phyloP scores from a whole-genome alignment of 2,797 vertebrate species.

The Cryptoprocta ferox region DNA sequence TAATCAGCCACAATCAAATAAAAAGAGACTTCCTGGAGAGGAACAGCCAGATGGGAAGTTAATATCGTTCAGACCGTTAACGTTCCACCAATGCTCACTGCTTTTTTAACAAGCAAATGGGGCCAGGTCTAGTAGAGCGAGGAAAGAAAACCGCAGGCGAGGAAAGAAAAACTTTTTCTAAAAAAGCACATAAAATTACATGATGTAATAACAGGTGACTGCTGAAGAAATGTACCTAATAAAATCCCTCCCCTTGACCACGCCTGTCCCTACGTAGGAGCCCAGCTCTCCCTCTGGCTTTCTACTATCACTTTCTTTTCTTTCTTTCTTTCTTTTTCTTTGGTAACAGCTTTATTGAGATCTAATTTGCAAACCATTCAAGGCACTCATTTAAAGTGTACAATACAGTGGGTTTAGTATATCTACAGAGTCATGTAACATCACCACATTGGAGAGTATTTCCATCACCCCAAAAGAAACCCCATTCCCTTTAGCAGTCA shows the following conservation, averaged over 20 bases:
- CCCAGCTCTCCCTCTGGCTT: background rate
- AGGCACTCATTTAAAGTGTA: background rate
- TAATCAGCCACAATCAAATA: constrained; percentile 66
- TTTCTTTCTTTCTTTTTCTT: background rate
- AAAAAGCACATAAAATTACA: background rate
- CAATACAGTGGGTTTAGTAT: background rate
- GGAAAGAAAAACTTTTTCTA: too few relatives aligned
- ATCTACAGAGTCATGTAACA: background rate
- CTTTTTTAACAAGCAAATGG: constrained; percentile 46
- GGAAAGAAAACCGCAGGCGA: constrained; percentile 20
- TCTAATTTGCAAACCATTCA: background rate
- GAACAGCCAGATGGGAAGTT: constrained; percentile 72
- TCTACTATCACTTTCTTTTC: background rate
- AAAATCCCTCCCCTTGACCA: background rate
- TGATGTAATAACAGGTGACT: background rate
- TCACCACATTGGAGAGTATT: background rate
- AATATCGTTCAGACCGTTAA: constrained; percentile 62
- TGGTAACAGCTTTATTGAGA: background rate
- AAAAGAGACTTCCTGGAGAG: constrained; percentile 67
- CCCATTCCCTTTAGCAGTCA: background rate
- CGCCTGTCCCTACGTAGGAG: too few relatives aligned
- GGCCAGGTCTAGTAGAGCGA: background rate
- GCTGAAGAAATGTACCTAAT: background rate
- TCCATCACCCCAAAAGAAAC: background rate
- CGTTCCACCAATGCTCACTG: constrained; percentile 61